phyloP scores from a whole-genome alignment of 2,888 invertebrate genomes.

The Lepidochrysops patricia region DNA sequence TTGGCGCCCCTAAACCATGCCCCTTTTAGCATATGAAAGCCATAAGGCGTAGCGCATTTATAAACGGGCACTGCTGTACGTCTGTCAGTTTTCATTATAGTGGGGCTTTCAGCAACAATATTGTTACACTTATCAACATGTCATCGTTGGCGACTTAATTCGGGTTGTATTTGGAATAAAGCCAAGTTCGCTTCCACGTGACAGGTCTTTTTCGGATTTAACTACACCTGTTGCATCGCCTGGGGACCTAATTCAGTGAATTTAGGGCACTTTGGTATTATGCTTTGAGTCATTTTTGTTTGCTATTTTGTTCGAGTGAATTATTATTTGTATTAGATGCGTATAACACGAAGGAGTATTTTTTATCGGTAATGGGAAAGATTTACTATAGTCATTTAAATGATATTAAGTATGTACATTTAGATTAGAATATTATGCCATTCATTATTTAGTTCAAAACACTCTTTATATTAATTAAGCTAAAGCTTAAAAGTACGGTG shows the following conservation, averaged over 20 bases:
- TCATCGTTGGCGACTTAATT: neutral
- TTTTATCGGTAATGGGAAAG: no score
- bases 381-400: no score
- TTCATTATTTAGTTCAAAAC: neutral
- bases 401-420: no score
- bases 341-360: no score
- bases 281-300: neutral
- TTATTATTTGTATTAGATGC: no score
- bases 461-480: neutral
- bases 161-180: neutral
- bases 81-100: conserved; percentile 5
- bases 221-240: neutral
- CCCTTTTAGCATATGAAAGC: neutral
- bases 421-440: no score
- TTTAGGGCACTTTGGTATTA: neutral
- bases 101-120: neutral
- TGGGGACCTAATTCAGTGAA: neutral
- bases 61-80: neutral
- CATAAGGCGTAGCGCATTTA: neutral
- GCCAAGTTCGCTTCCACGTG: neutral
- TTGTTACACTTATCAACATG: conserved; percentile 2
- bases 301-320: no score
- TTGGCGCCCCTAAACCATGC: neutral
- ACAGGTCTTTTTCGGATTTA: neutral
- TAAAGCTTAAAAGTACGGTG: neutral